Evolutionary conservation across 2,888 invertebrate species (phyloP).

Genomic region (Ophion slaviceki): DNA sequence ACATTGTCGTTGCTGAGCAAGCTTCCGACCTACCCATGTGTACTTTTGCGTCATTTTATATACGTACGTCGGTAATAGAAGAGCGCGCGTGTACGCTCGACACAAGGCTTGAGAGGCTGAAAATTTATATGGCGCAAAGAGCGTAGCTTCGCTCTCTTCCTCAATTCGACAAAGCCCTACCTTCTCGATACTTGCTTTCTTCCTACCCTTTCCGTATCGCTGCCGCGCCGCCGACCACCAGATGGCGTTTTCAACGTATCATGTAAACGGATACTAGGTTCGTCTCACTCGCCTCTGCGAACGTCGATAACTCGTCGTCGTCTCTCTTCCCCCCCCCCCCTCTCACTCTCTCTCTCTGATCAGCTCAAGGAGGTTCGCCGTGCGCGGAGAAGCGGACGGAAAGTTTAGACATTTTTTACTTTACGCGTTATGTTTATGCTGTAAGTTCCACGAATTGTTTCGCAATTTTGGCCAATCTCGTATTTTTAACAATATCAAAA

Average conservation of each 20-base stretch:
- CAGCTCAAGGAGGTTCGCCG: neutral
- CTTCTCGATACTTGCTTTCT: neutral
- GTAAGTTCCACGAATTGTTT: neutral
- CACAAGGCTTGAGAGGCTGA: neutral
- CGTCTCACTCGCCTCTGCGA: neutral
- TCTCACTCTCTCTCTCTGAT: neutral
- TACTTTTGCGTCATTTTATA: neutral
- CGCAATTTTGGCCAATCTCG: neutral
- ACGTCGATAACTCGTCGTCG: no score
- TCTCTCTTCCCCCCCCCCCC: neutral
- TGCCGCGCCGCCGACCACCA: neutral
- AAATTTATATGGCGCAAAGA: neutral
- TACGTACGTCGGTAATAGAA: slow-evolving; percentile 22
- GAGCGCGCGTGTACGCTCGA: neutral
- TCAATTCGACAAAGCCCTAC: neutral
- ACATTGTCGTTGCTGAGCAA: slow-evolving; percentile 28
- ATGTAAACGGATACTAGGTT: neutral
- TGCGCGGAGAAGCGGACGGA: neutral
- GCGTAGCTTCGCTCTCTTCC: neutral
- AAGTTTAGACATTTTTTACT: neutral
- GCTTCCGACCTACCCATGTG: slow-evolving; percentile 16
- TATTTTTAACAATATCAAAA: neutral
- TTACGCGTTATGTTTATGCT: no score
- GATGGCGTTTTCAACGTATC: slow-evolving; percentile 19
- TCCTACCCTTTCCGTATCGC: slow-evolving; percentile 12